Conservation (phyloP, 1,140 invertebrate species). For the Anastatus disparis region DNA sequence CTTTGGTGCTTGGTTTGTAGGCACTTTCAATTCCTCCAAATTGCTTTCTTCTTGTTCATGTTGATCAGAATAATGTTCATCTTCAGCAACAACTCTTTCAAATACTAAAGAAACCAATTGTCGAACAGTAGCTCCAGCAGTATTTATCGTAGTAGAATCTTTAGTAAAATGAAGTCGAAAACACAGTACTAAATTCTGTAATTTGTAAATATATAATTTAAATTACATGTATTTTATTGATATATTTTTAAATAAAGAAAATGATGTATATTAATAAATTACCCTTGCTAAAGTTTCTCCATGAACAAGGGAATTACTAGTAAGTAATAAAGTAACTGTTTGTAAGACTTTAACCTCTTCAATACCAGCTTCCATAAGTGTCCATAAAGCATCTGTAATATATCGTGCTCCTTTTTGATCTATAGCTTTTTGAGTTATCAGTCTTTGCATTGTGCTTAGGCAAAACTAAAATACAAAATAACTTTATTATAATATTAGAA, state of each 20-base stretch:
- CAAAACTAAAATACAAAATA: conserved; percentile 76
- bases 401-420: conserved; percentile 90
- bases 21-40: conserved; percentile 82
- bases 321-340: conserved; percentile 92
- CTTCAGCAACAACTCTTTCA: conserved; percentile 87
- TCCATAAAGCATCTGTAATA: conserved; percentile 93
- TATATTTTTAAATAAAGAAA: background rate
- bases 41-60: conserved; percentile 69
- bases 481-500: conserved; percentile 25
- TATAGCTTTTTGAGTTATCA: conserved; percentile 85
- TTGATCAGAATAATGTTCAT: conserved; percentile 65
- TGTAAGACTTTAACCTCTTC: conserved; percentile 97
- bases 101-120: conserved; percentile 97
- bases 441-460: conserved; percentile 86
- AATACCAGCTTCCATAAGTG: conserved; percentile 89
- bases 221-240: no score
- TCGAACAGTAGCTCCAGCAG: conserved; percentile 94
- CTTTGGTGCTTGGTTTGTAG: conserved; percentile 80
- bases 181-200: conserved; percentile 92
- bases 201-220: no score
- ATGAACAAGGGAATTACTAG: conserved; percentile 92
- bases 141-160: conserved; percentile 94
- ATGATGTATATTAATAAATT: conserved; percentile 36
- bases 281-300: conserved; percentile 93
- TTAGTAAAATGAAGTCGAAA: conserved; percentile 95